Conservation (phyloP, 1,140 invertebrate species). For the Caenorhabditis inopinata region DNA sequence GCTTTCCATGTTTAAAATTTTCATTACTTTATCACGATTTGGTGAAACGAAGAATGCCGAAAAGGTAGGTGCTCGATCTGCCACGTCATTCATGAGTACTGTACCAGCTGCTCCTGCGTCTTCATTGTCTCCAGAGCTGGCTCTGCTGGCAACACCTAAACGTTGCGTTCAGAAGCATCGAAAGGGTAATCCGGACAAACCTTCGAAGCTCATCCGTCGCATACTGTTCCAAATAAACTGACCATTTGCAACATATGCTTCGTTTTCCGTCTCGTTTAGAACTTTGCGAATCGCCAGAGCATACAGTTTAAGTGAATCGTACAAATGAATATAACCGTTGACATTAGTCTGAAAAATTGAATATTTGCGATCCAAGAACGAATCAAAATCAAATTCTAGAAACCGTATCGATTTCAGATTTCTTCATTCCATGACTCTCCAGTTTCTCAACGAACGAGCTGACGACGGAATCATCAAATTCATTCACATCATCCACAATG, state of each 20-base stretch:
- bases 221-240: conserved; percentile 61
- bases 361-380: not conserved
- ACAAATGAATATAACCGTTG: conserved; percentile 62
- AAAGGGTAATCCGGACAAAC: conserved; percentile 48
- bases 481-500: conserved; percentile 65
- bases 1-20: conserved; percentile 62
- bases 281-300: conserved; percentile 57
- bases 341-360: conserved; percentile 58
- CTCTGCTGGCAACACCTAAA: conserved; percentile 58
- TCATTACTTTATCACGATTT: conserved; percentile 63
- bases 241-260: conserved; percentile 56
- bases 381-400: not conserved
- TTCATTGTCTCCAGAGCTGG: conserved; percentile 35
- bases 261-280: conserved; percentile 50
- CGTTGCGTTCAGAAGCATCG: not conserved
- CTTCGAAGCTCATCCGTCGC: conserved; percentile 61
- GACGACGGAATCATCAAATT: conserved; percentile 60
- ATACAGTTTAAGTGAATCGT: conserved; percentile 60
- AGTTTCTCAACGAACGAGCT: conserved; percentile 52
- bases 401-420: conserved; percentile 57
- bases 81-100: conserved; percentile 63
- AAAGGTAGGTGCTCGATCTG: conserved; percentile 57
- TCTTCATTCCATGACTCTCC: conserved; percentile 53
- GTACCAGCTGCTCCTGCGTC: conserved; percentile 48
- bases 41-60: conserved; percentile 64